Evolutionary conservation across 2,797 vertebrate species (phyloP), one percentile per base, ranked within the genome.

Genomic region (Cynopterus sphinx): DNA sequence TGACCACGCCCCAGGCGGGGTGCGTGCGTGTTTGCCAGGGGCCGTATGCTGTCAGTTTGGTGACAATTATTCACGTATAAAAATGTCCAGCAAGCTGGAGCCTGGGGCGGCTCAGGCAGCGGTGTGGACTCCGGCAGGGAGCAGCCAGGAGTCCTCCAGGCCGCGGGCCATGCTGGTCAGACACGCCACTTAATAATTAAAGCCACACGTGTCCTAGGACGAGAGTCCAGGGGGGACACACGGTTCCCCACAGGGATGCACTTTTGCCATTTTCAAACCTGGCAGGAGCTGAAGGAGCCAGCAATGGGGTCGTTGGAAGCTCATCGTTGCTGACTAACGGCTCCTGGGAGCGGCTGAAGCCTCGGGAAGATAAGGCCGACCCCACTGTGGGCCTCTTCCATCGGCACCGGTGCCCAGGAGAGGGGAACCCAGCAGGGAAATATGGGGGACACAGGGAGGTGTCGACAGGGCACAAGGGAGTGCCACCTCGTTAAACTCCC

Each of bases 71-170:
- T 2, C 49, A 46, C 7, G 6, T 0, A 28, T 12, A 24, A 22
- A 75, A 67, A 51, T 2, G 46, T 26, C 53, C 67, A 22, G 53
- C 1, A 19, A 49, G 22, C 26, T 4, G 10, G 61, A 43, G 8
- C 16, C 2, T 3, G 36, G 43, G 86, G 57, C 65, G 17, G n/a
- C 28, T 24, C 0, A 53, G 57, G 59, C 9, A 4, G 24, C 1
- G 24, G n/a, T n/a, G 33, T 0, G 9, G 12, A 13, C 3, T 1
- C 39, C 41, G 57, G 36, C 33, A 15, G 26, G 0, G 0, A 6
- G n/a, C 7, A 46, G 41, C 43, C 15, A 0, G 5, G 79, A 36
- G n/a, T 33, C 6, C 24, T 0, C 5, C 1, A 41, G 39, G 43
- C 2, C 0, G 12, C 17, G 49, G 21, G 24, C 55, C 1, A 2